Evolutionary conservation across 2,113 vertebrate species (phyloP).

Genomic region (Calidris pugnax): DNA sequence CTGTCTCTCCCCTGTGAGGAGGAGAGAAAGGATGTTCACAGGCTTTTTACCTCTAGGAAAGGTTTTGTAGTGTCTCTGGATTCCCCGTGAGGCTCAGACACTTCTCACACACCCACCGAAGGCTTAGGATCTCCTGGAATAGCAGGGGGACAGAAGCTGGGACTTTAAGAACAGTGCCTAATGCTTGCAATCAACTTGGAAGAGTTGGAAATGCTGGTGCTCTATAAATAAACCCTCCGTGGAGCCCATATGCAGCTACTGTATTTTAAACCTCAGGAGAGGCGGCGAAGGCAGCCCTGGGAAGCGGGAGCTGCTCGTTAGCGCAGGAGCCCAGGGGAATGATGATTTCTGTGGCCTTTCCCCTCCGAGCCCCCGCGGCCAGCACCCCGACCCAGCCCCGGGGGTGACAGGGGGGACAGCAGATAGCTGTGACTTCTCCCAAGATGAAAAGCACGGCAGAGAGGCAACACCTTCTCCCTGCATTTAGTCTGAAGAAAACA

Average conservation of each 20-base stretch:
- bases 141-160: background rate
- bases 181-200: background rate
- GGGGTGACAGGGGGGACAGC: background rate
- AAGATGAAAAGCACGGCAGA: background rate
- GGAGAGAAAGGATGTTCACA: background rate
- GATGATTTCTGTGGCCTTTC: background rate
- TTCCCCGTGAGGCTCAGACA: accelerated
- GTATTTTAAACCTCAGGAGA: background rate
- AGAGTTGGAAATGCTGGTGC: background rate
- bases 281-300: background rate
- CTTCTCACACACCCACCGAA: accelerated
- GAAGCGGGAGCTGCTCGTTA: background rate
- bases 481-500: accelerated
- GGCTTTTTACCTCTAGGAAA: background rate
- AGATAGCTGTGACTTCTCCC: background rate
- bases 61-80: accelerated
- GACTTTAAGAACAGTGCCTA: background rate
- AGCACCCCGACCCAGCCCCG: background rate
- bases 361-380: background rate
- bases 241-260: background rate
- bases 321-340: background rate
- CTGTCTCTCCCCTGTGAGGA: accelerated
- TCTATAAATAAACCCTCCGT: background rate
- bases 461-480: background rate
- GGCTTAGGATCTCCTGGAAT: accelerated